Evolutionary conservation across 2,888 invertebrate genomes (phyloP).

Genomic region (Dasysyrphus albostriatus): DNA sequence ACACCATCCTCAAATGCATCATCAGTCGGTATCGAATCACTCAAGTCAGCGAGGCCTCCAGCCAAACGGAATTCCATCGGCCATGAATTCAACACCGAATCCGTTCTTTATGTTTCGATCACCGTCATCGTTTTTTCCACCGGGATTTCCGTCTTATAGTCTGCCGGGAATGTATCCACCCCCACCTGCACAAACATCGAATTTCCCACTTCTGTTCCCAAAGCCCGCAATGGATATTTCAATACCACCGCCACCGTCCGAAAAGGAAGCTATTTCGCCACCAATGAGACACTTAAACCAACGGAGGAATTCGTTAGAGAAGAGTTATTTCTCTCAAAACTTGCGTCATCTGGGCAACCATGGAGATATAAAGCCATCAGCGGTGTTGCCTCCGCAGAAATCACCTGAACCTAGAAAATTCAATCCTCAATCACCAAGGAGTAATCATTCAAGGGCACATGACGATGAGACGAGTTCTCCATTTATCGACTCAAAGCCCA

Average conservation of each 20-base stretch:
- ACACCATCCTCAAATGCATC: slow-evolving; percentile 75
- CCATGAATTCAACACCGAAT: slow-evolving; percentile 85
- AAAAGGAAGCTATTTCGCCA: slow-evolving; percentile 85
- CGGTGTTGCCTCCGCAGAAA: slow-evolving; percentile 37
- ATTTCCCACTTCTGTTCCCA: slow-evolving; percentile 86
- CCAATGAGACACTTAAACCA: slow-evolving; percentile 79
- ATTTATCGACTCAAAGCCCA: slow-evolving; percentile 72
- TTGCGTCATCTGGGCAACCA: slow-evolving; percentile 78
- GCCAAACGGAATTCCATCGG: slow-evolving; percentile 77
- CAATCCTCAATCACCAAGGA: slow-evolving; percentile 61
- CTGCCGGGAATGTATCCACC: slow-evolving; percentile 86
- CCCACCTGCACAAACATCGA: slow-evolving; percentile 82
- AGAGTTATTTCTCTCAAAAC: slow-evolving; percentile 75
- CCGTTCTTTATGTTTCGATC: slow-evolving; percentile 91
- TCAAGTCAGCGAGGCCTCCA: slow-evolving; percentile 56
- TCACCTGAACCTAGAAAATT: slow-evolving; percentile 54
- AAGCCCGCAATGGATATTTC: slow-evolving; percentile 85
- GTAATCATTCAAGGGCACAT: slow-evolving; percentile 64
- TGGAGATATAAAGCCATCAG: slow-evolving; percentile 48
- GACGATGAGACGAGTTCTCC: slow-evolving; percentile 77
- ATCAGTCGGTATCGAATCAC: slow-evolving; percentile 60
- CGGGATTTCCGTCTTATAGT: slow-evolving; percentile 86
- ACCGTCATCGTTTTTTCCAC: slow-evolving; percentile 87
- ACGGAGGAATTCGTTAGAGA: slow-evolving; percentile 54
- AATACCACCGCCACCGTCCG: slow-evolving; percentile 83